Percentiles rank a stretch among this genome's conserved stretches.
Evolutionary conservation across 2,797 vertebrate genomes (phyloP).

Genomic region (Odontamblyopus lacepedii): DNA sequence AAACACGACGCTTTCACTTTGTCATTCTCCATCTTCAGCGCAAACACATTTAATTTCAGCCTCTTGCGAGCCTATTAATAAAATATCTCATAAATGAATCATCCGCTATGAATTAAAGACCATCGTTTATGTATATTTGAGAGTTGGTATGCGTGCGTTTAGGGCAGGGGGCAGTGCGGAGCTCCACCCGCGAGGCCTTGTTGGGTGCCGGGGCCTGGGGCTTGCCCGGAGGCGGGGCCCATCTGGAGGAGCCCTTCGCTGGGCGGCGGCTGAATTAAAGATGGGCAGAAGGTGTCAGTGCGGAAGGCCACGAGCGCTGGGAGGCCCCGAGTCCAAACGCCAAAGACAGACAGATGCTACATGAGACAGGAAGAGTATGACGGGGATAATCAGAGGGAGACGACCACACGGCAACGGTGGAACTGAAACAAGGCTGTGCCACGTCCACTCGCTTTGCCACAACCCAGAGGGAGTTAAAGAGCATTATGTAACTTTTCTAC

Average conservation of each 20-base stretch:
- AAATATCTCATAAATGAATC: constrained; percentile 63
- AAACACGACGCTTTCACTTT: constrained; percentile 17
- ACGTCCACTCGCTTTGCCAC: neutral
- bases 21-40: constrained; percentile 23
- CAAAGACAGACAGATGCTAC: constrained; percentile 53
- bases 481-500: neutral
- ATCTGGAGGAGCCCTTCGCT: constrained; percentile 69
- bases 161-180: constrained; percentile 42
- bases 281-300: constrained; percentile 63
- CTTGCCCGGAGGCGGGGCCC: constrained; percentile 72
- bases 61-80: constrained; percentile 45
- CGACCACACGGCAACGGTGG: neutral
- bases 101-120: constrained; percentile 66
- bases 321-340: constrained; percentile 26
- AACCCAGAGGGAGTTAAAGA: neutral
- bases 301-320: constrained; percentile 61
- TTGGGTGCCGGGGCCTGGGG: constrained; percentile 57
- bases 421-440: neutral
- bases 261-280: constrained; percentile 71
- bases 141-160: constrained; percentile 25
- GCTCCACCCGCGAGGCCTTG: constrained; percentile 64
- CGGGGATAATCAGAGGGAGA: neutral
- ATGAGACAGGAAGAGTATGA: constrained; percentile 18
- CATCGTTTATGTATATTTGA: constrained; percentile 28
- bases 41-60: neutral